These are phyloP conservation scores for Danio choprae DNA, from an alignment of 2,797 vertebrate genomes.

Conservation along the genomic window DNA sequence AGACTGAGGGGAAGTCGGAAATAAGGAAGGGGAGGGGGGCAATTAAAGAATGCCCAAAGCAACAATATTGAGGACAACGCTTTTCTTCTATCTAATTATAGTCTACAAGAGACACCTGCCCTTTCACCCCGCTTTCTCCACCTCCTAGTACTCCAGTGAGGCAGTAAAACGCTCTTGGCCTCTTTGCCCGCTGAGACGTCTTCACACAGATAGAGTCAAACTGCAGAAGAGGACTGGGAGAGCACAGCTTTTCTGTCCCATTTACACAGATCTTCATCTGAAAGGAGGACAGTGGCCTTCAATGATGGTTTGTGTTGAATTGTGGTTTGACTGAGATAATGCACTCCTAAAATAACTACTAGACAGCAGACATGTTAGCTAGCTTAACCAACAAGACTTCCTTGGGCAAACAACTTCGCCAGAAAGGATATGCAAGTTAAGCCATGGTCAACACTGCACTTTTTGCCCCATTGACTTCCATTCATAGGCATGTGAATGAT, in stretches of 20 bases:
- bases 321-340: neutral
- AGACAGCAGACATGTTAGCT: neutral
- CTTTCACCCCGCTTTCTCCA: constrained; percentile 73
- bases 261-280: neutral
- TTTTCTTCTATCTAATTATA: constrained; percentile 83
- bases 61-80: constrained; percentile 83
- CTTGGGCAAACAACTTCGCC: neutral
- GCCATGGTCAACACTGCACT: too few relatives aligned
- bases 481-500: too few relatives aligned
- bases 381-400: neutral
- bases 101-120: constrained; percentile 81
- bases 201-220: constrained; percentile 56
- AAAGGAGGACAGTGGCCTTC: neutral
- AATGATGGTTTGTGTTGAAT: neutral
- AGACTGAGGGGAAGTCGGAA: constrained; percentile 45
- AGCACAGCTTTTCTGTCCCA: constrained; percentile 40
- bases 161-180: constrained; percentile 70
- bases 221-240: constrained; percentile 15
- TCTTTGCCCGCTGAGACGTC: constrained; percentile 63
- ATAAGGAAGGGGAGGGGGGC: constrained; percentile 68
- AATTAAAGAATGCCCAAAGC: constrained; percentile 86
- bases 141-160: constrained; percentile 74
- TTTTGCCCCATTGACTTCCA: too few relatives aligned
- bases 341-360: neutral
- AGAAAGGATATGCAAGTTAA: neutral